Evolutionary conservation across 1,140 invertebrate species (phyloP).

Genomic region (Cyclina sinensis): DNA sequence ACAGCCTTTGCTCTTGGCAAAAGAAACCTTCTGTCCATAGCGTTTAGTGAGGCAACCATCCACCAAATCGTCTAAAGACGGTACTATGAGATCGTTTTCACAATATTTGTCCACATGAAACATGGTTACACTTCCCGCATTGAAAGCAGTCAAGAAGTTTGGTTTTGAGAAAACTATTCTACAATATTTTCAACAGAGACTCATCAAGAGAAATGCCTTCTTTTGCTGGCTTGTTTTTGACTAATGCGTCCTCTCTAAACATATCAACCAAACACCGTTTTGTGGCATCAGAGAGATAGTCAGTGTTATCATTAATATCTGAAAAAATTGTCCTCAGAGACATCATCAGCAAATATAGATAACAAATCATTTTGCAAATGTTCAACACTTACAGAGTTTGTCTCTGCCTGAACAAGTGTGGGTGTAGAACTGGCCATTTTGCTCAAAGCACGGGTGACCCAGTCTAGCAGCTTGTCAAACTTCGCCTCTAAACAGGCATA

Average conservation of each 20-base stretch:
- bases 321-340: neutral
- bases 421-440: too few relatives aligned
- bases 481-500: neutral
- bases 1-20: too few relatives aligned
- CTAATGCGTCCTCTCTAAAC: conserved; percentile 35
- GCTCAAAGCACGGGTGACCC: too few relatives aligned
- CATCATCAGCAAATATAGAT: neutral
- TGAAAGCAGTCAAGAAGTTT: conserved; percentile 20
- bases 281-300: neutral
- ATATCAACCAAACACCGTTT: conserved; percentile 50
- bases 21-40: neutral
- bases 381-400: neutral
- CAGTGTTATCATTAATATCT: too few relatives aligned
- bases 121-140: neutral
- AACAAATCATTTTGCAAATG: neutral
- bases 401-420: too few relatives aligned
- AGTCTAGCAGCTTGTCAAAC: neutral
- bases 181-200: conserved; percentile 1
- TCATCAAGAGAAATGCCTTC: conserved; percentile 25
- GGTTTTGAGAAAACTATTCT: conserved; percentile 17
- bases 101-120: conserved; percentile 24
- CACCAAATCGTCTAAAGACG: conserved; percentile 19
- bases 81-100: neutral
- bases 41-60: conserved; percentile 5
- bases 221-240: neutral